These are phyloP conservation scores for Gallinago solitaria DNA, from an alignment of 2,797 vertebrate species.

Conservation along the genomic window DNA sequence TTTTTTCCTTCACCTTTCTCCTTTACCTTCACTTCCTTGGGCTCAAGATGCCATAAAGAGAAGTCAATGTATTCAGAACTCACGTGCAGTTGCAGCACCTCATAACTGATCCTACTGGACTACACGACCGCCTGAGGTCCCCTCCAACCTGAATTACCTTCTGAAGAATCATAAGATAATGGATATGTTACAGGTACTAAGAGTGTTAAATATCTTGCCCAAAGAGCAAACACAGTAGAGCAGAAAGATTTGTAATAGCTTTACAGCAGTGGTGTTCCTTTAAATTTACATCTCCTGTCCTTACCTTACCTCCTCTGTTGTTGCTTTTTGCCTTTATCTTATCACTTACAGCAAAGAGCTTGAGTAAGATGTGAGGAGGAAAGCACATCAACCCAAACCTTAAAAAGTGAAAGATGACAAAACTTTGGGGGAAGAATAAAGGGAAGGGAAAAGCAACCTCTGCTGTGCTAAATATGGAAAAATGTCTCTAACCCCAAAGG, in stretches of 20 bases:
- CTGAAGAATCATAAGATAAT: neutral
- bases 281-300: neutral
- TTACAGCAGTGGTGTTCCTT: neutral
- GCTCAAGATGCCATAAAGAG: neutral
- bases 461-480: neutral
- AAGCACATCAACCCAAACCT: neutral
- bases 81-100: neutral
- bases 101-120: neutral
- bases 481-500: neutral
- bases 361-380: neutral
- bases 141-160: neutral
- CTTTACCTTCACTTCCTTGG: neutral
- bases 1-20: neutral
- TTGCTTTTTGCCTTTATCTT: neutral
- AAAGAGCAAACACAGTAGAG: neutral
- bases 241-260: neutral
- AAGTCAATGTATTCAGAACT: neutral
- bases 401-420: neutral
- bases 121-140: neutral
- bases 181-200: neutral
- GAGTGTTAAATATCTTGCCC: neutral
- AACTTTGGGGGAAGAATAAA: neutral
- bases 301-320: neutral
- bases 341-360: fast-evolving
- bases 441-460: neutral